Evolutionary conservation across 2,113 vertebrate species (phyloP).

Genomic region (Oncorhynchus mykiss): DNA sequence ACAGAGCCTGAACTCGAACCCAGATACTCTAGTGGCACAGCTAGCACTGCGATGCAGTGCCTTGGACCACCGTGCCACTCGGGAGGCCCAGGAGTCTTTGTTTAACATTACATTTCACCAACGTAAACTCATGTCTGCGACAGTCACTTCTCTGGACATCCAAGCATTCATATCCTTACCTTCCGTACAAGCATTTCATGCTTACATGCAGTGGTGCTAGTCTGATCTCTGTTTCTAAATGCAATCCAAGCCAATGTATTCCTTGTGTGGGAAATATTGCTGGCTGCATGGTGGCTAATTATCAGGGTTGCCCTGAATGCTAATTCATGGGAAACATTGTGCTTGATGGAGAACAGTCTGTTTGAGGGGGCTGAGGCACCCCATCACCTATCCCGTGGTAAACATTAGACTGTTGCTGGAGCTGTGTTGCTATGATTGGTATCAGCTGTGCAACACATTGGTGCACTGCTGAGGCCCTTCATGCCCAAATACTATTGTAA

Average conservation of each 20-base stretch:
- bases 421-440: slow-evolving; percentile 56
- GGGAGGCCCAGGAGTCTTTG: not conserved
- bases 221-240: slow-evolving; percentile 47
- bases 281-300: slow-evolving; percentile 42
- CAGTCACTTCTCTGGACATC: not conserved
- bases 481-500: slow-evolving; percentile 26
- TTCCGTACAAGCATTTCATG: not conserved
- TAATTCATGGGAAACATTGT: slow-evolving; percentile 40
- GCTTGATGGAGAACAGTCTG: slow-evolving; percentile 48
- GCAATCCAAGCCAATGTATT: slow-evolving; percentile 44
- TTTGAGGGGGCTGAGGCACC: slow-evolving; percentile 35
- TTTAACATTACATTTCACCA: not conserved
- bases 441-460: slow-evolving; percentile 51
- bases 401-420: slow-evolving; percentile 37
- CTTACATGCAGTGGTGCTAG: slow-evolving; percentile 13
- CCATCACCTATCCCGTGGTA: slow-evolving; percentile 42
- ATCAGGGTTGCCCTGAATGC: slow-evolving; percentile 33
- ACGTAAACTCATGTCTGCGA: not conserved
- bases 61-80: too few relatives aligned
- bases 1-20: too few relatives aligned
- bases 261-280: slow-evolving; percentile 43
- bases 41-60: too few relatives aligned
- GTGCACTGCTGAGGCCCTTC: not conserved
- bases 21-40: too few relatives aligned
- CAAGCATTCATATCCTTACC: not conserved